Evolutionary conservation across 1,140 invertebrate species (phyloP), one percentile per base, ranked within the genome.

Genomic region (Eufriesea mexicana): DNA sequence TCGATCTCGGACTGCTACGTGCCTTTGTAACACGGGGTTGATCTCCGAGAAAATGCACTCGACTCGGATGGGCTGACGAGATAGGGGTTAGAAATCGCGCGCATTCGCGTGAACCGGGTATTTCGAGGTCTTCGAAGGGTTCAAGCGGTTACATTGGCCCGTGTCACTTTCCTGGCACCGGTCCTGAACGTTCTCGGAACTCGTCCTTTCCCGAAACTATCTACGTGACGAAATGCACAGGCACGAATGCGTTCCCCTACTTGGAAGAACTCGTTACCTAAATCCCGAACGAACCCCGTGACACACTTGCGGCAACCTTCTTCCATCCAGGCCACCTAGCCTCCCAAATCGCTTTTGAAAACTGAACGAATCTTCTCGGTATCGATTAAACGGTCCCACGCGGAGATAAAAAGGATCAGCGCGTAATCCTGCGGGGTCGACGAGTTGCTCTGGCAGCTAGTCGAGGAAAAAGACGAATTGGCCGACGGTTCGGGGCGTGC

Each of bases 171-270:
- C 59, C 14, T 67, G 64, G 64, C 64, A 67, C 64, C 72, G 55
- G 55, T 59, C n/a, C 55, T 57, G 57, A 25, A 2, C 49, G 16
- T 72, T 57, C 70, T 28, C 42, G 12, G 57, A 75, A 75, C 55
- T 62, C 42, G 25, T 49, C 57, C 23, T 59, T 75, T 61, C 51
- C 42, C 9, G 47, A 74, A 74, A 75, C 42, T 62, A 25, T 2
- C 42, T 61, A 74, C 73, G 73, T 62, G 73, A 75, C 25, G 23
- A 51, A 61, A 62, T 49, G 57, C 35, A 28, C 23, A 6, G 25
- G 10, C n/a, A 25, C n/a, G n/a, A 35, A 35, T 35, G 35, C 35
- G 35, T 61, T 6, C 9, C 42, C 5, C 25, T n/a, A 1, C n/a
- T 42, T 14, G 35, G 45, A 67, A 67, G 57, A 59, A 59, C 35